A percentile compares a stretch with the other conserved stretches of the same genome.
Evolutionary conservation across 1,140 invertebrate genomes (phyloP).

Genomic region (Drosophila neocordata): DNA sequence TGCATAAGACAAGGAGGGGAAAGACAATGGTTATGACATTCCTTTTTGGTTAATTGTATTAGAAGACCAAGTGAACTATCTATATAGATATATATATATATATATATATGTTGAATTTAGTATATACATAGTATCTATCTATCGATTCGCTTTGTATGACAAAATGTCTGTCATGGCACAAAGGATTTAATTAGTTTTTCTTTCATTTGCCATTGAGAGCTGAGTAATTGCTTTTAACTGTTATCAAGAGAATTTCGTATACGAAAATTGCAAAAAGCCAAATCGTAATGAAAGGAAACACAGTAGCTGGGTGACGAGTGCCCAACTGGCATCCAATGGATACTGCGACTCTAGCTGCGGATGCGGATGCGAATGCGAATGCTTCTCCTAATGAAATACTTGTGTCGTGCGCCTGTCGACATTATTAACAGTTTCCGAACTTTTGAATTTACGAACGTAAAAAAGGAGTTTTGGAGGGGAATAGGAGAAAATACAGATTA

Average conservation of each 20-base stretch:
- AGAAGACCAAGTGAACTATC: background rate
- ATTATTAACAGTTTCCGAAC: constrained; percentile 78
- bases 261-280: constrained; percentile 53
- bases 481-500: constrained; percentile 40
- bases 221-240: constrained; percentile 73
- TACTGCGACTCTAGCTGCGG: background rate
- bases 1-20: constrained; percentile 47
- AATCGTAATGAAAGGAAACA: constrained; percentile 49
- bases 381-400: constrained; percentile 73
- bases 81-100: background rate
- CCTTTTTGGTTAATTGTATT: constrained; percentile 8
- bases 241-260: constrained; percentile 48
- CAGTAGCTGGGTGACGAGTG: constrained; percentile 13
- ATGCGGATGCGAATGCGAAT: constrained; percentile 16
- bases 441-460: constrained; percentile 65
- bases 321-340: constrained; percentile 22
- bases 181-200: constrained; percentile 81
- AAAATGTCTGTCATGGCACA: constrained; percentile 55
- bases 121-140: background rate
- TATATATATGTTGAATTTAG: background rate
- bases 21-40: constrained; percentile 29
- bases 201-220: constrained; percentile 62
- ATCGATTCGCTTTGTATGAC: constrained; percentile 31
- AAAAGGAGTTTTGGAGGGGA: background rate
- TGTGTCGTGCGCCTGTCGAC: constrained; percentile 76